Evolutionary conservation across 2,113 vertebrate genomes (phyloP), one percentile per base, ranked within the genome.

Genomic region (Siphamia tubifer): DNA sequence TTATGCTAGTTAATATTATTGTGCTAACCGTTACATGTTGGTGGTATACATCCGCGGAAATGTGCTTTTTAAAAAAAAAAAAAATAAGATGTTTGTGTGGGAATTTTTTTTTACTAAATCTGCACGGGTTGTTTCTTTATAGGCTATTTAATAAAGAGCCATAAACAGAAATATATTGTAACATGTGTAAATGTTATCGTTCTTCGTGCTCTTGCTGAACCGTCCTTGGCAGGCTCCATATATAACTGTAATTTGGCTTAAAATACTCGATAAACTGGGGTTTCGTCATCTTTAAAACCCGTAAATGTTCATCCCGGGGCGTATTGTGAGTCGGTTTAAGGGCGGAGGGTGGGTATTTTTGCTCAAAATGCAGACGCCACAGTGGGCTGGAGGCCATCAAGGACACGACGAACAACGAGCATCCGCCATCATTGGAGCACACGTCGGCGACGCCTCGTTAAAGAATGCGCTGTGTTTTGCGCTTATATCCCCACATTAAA

Each of bases 341-440:
- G 27, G 6, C 2, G 25, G 25, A 16, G 13, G 2, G n/a, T 32
- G 30, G 36, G 2, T 3, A 1, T 48, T 48, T 57, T 28, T 4
- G 11, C 64, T 64, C 56, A 28, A 68, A 17, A 45, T 36, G 62
- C 44, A 24, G 17, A 52, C 57, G 0, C 56, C 64, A 53, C 52
- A 21, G 30, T 34, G 73, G 84, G 71, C 60, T 34, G 62, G 52
- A n/a, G 54, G 61, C 84, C 78, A 87, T 85, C 74, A 88, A 89
- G 88, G 82, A 87, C 86, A 83, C 68, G 68, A 48, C 4, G 83
- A 87, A 89, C 87, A 81, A 85, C 84, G 39, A 84, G 68, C 82
- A 72, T 72, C 85, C 93, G 92, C 92, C 92, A 93, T 93, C 90
- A 92, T 84, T 53, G 83, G 67, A 76, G 70, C 65, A 31, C 64